Conservation (phyloP, 2,113 vertebrate species). For the Silurus glanis region DNA sequence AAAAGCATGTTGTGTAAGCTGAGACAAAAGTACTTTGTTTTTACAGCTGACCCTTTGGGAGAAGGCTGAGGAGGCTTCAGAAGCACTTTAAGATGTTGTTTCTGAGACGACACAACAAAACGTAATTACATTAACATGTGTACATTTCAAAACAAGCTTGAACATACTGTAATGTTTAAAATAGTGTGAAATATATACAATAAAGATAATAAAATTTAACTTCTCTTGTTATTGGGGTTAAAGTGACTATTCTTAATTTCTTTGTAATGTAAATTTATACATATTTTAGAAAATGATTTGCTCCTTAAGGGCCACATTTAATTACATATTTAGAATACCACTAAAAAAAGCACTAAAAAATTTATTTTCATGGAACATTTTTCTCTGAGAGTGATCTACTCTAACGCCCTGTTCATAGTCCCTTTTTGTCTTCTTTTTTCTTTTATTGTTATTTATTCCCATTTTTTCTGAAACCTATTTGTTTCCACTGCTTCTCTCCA, state of each 20-base stretch:
- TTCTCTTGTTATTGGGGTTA: background rate
- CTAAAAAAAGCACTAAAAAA: background rate
- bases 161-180: background rate
- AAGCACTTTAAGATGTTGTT: conserved; percentile 20
- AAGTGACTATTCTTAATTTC: background rate
- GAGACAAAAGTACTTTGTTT: conserved; percentile 47
- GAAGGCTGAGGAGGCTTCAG: conserved; percentile 18
- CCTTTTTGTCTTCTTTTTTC: background rate
- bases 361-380: no score
- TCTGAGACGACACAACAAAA: background rate
- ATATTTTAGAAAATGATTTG: background rate
- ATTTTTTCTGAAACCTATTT: background rate
- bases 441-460: background rate
- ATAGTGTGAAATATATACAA: background rate
- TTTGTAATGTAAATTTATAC: background rate
- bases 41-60: conserved; percentile 37
- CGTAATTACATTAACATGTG: background rate
- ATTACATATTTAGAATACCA: background rate
- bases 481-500: background rate
- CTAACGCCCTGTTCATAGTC: background rate
- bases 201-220: background rate
- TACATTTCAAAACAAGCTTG: conserved; percentile 14
- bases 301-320: background rate
- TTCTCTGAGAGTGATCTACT: background rate
- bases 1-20: conserved; percentile 44